phyloP scores from a whole-genome alignment of 37 sponge, comb jelly and placozoan genomes.

The Bolinopsis microptera region DNA sequence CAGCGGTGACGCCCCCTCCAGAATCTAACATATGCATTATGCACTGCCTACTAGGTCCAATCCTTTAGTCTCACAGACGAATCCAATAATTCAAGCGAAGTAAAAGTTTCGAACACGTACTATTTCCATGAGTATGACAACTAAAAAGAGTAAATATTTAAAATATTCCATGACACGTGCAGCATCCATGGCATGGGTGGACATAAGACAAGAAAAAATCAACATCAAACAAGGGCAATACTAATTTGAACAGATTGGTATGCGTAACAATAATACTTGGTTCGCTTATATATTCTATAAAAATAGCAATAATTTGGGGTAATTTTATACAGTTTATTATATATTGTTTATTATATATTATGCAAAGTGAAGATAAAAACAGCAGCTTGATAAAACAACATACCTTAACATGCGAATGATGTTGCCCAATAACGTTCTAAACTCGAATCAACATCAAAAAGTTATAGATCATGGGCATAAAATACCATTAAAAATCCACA shows the following conservation, averaged over 20 bases:
- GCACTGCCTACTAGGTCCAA: neutral
- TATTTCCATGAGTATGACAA: neutral
- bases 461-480: neutral
- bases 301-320: too few relatives aligned
- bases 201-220: too few relatives aligned
- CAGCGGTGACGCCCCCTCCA: neutral
- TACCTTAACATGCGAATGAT: slow-evolving; percentile 30
- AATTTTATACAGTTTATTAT: too few relatives aligned
- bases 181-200: too few relatives aligned
- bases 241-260: too few relatives aligned
- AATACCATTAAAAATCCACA: neutral
- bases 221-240: too few relatives aligned
- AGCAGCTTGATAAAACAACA: neutral
- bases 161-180: too few relatives aligned
- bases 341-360: too few relatives aligned
- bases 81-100: neutral
- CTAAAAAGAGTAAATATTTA: neutral
- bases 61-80: neutral
- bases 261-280: too few relatives aligned
- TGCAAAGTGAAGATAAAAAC: too few relatives aligned
- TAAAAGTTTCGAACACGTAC: neutral
- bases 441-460: neutral
- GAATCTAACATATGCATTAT: too few relatives aligned
- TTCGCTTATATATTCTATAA: too few relatives aligned
- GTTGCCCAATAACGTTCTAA: neutral